Percentiles rank a stretch among this genome's conserved stretches.
Evolutionary conservation across 2,113 vertebrate species (phyloP).

Genomic region (Sinocyclocheilus anshuiensis): DNA sequence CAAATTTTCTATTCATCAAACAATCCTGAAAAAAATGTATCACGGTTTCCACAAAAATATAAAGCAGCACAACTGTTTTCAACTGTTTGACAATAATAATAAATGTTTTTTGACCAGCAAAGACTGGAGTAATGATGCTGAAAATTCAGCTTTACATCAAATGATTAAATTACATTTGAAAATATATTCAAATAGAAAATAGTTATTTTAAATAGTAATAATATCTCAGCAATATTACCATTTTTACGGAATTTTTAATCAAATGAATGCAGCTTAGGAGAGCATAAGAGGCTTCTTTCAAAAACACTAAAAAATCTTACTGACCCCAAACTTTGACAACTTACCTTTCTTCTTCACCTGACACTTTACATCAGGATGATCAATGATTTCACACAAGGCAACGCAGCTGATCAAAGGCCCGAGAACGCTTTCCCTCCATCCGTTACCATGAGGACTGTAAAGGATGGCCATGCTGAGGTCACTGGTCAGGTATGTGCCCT

Average conservation of each 20-base stretch:
- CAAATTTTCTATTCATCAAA: not conserved
- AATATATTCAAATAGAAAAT: no score
- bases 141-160: no score
- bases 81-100: not conserved
- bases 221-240: not conserved
- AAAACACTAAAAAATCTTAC: not conserved
- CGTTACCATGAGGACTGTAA: conserved; percentile 89
- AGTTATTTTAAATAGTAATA: not conserved
- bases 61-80: not conserved
- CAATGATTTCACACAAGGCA: conserved; percentile 94
- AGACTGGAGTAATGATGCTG: no score
- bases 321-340: conserved; percentile 1
- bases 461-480: conserved; percentile 97
- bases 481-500: conserved; percentile 97
- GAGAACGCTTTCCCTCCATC: conserved; percentile 85
- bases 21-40: not conserved
- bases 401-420: conserved; percentile 92
- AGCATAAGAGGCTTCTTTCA: not conserved
- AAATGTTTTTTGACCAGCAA: not conserved
- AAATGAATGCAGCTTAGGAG: not conserved
- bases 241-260: not conserved
- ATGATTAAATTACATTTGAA: no score
- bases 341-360: conserved; percentile 94
- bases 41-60: not conserved
- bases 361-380: conserved; percentile 97